phyloP scores from a whole-genome alignment of 2,888 invertebrate genomes.

The Pyrrhosoma nymphula region DNA sequence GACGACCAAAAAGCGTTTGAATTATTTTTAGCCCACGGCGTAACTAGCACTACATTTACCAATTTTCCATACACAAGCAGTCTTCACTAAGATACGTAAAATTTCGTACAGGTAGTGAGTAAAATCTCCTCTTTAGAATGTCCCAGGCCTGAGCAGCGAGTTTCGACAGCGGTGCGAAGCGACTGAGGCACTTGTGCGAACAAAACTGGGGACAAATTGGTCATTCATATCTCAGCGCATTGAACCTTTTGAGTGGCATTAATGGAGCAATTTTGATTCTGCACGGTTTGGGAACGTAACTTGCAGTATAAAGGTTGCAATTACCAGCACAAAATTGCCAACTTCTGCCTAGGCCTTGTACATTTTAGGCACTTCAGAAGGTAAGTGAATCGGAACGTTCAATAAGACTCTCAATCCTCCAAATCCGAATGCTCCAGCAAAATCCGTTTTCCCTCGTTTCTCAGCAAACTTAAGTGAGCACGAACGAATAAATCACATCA shows the following conservation, averaged over 20 bases:
- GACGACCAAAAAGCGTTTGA: no score
- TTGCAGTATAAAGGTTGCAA: background rate
- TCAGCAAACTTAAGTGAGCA: no score
- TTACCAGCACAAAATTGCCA: background rate
- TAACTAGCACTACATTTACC: no score
- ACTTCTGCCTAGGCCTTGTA: background rate
- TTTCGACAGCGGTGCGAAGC: no score
- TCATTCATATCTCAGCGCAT: background rate
- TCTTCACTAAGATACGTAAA: no score
- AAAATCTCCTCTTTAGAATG: no score
- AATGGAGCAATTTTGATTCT: background rate
- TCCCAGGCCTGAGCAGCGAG: no score
- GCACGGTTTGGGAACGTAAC: background rate
- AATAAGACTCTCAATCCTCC: background rate
- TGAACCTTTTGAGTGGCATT: background rate
- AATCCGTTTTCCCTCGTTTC: no score
- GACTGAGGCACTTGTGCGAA: background rate
- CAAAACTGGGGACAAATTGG: background rate
- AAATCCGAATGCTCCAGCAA: background rate
- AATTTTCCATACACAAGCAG: no score
- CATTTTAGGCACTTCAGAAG: background rate
- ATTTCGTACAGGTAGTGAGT: no score
- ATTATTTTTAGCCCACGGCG: no score
- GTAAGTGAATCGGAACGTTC: background rate
- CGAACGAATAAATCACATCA: no score